Conservation (phyloP, 2,797 vertebrate species). For the Rhinella marina region DNA sequence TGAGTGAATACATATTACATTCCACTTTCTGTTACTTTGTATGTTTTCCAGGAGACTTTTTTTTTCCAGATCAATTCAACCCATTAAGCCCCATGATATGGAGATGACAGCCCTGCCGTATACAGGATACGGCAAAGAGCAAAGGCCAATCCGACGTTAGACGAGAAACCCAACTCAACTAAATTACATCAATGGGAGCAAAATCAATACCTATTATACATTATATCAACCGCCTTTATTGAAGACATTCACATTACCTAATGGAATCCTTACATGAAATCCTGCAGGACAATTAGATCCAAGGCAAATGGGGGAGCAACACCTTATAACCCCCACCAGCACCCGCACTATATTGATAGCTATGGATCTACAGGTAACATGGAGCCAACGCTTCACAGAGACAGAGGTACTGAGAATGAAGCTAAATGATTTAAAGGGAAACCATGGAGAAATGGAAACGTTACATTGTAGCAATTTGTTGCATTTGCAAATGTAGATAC, state of each 20-base stretch:
- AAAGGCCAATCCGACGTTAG: not conserved
- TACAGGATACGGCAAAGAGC: not conserved
- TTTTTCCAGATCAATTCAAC: not conserved
- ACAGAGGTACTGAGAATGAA: no score
- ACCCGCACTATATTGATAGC: not conserved
- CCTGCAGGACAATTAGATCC: not conserved
- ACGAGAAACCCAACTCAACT: not conserved
- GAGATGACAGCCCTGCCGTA: not conserved
- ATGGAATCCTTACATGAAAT: not conserved
- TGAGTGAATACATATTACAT: not conserved
- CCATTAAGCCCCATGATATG: constrained; percentile 11
- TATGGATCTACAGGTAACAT: not conserved
- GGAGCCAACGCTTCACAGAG: not conserved
- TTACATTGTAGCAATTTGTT: not conserved
- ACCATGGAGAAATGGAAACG: no score
- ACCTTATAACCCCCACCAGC: not conserved
- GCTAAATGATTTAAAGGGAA: no score
- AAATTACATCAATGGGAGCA: constrained; percentile 24
- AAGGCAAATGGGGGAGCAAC: not conserved
- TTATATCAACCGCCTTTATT: constrained; percentile 5
- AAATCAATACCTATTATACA: constrained; percentile 15
- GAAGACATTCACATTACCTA: not conserved
- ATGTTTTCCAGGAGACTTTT: constrained; percentile 7
- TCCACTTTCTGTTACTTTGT: not conserved
- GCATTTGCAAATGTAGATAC: not conserved